A percentile compares a stretch with the other conserved stretches of the same genome.
phyloP scores from a whole-genome alignment of 2,888 invertebrate species.

The Gibbula magus region DNA sequence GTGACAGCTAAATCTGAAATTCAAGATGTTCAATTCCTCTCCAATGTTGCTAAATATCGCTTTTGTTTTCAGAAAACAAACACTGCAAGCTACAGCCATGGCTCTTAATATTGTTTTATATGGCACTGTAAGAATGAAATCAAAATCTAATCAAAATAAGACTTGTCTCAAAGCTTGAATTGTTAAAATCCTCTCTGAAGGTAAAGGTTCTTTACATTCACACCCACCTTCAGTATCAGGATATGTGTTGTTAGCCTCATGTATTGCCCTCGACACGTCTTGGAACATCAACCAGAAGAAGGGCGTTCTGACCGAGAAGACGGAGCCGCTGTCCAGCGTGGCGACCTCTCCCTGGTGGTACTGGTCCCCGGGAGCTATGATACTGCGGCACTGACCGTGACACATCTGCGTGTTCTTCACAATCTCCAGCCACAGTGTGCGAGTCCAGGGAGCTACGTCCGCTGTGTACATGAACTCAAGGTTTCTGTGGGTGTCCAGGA shows the following conservation, averaged over 20 bases:
- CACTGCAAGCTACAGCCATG: no score
- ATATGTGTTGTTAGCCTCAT: not conserved
- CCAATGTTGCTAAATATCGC: no score
- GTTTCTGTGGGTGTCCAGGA: constrained; percentile 65
- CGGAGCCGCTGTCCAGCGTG: constrained; percentile 49
- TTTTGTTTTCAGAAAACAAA: no score
- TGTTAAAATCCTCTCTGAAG: no score
- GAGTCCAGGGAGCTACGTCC: constrained; percentile 46
- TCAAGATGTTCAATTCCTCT: no score
- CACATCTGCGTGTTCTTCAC: constrained; percentile 49
- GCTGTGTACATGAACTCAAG: constrained; percentile 53
- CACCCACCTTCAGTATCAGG: no score
- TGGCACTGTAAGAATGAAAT: no score
- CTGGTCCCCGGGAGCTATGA: constrained; percentile 47
- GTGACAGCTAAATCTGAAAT: no score
- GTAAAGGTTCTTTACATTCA: no score
- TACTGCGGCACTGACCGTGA: constrained; percentile 46
- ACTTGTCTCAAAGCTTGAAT: no score
- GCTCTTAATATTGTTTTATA: no score
- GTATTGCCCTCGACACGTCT: constrained; percentile 33
- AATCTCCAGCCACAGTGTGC: constrained; percentile 57
- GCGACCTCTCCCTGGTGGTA: constrained; percentile 57
- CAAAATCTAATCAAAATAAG: no score
- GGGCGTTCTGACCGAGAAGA: constrained; percentile 54
- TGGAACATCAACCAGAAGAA: constrained; percentile 66